Evolutionary conservation across 2,797 vertebrate genomes (phyloP).

Genomic region (Muraenolepis orangiensis): DNA sequence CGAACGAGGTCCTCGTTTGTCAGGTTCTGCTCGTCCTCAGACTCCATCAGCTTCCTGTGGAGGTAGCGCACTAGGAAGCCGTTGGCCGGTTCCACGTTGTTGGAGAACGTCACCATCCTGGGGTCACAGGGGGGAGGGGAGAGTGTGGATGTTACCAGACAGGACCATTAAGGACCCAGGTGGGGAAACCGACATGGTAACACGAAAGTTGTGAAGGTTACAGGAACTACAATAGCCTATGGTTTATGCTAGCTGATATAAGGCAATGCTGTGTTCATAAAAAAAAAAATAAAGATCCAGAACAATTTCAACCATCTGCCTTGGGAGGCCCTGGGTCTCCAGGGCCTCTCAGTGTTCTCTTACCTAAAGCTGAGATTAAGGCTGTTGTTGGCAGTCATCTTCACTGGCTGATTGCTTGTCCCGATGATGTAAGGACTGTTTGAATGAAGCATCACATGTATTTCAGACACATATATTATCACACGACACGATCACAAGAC

Average conservation of each 20-base stretch:
- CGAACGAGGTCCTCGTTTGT: slow-evolving; percentile 88
- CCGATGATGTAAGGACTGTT: slow-evolving; percentile 94
- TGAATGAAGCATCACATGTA: slow-evolving; percentile 2
- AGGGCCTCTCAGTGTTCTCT: neutral
- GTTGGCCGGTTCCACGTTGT: slow-evolving; percentile 97
- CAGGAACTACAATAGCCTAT: no score
- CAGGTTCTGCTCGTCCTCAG: slow-evolving; percentile 84
- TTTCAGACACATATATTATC: no score
- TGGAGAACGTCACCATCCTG: slow-evolving; percentile 98
- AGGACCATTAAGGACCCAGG: no score
- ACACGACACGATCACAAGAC: no score
- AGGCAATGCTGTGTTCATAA: no score
- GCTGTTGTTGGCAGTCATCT: slow-evolving; percentile 94
- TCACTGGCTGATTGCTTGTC: slow-evolving; percentile 97
- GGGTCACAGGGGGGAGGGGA: neutral
- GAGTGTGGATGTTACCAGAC: no score
- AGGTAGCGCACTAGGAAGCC: slow-evolving; percentile 96
- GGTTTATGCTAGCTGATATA: no score
- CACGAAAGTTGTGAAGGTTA: no score
- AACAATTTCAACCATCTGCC: no score
- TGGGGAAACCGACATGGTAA: no score
- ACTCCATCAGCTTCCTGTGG: slow-evolving; percentile 94
- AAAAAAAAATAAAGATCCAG: no score
- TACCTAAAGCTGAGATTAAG: slow-evolving; percentile 98
- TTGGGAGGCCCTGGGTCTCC: no score